Evolutionary conservation across 2,888 invertebrate species (phyloP), one percentile per base, ranked within the genome.

Genomic region (Drosophila neonasuta): DNA sequence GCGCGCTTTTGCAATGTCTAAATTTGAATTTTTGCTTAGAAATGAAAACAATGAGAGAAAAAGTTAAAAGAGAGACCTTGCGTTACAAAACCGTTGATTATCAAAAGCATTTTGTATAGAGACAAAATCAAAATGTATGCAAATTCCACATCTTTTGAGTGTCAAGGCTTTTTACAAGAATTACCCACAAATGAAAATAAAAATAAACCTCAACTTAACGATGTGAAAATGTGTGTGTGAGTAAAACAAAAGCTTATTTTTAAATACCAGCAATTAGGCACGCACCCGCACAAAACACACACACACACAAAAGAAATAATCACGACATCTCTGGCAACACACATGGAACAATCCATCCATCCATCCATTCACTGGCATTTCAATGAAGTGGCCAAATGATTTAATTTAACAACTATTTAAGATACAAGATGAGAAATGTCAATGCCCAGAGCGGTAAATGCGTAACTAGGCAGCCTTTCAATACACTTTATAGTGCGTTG

Each of bases 161-260:
- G 82, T 57, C 81, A 81, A 85, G 81, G 81, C 51, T 68, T 59
- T 66, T 82, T 82, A 80, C 82, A 82, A 74, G 79, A 81, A 72
- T 52, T 20, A 56, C 30, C 52, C 15, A 41, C 41, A 64, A 45
- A 54, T 39, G 24, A 30, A 62, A 46, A 72, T 65, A 52, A 13
- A 67, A 62, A 67, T 48, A 65, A 65, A 69, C 71, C 68, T 66
- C 62, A 46, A 60, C 46, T 80, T 83, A 81, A 85, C 85, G 80
- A 81, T 81, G 81, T 80, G 81, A 81, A 81, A 82, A 81, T 62
- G 73, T 76, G 32, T 32, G 36, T n/a, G 11, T 32, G 36, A 11
- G 65, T 39, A 55, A 73, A 57, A 81, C 80, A 81, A 81, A 78
- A 78, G 82, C 69, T 32, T 65, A 24, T 61, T 42, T 55, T 72